Evolutionary conservation across 2,113 vertebrate species (phyloP).

Genomic region (Bubo blakistoni): DNA sequence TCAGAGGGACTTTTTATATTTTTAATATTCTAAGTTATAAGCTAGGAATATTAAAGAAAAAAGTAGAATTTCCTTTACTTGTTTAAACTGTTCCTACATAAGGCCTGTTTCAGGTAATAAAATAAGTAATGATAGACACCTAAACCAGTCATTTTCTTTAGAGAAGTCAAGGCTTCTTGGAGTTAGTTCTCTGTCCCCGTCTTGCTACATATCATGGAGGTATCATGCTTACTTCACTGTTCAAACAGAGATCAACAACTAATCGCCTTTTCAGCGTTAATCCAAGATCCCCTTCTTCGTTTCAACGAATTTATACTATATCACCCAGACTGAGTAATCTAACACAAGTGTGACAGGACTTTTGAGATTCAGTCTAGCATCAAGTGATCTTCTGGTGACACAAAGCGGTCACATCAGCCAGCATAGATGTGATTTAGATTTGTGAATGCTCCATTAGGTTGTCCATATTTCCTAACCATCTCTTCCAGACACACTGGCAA

Average conservation of each 20-base stretch:
- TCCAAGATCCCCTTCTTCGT: background rate
- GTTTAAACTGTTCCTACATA: background rate
- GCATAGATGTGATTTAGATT: background rate
- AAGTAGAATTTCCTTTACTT: background rate
- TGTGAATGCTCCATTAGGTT: background rate
- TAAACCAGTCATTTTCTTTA: background rate
- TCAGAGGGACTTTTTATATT: background rate
- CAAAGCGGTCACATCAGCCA: background rate
- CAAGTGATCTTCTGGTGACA: background rate
- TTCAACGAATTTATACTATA: background rate
- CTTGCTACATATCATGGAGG: background rate
- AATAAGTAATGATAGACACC: background rate
- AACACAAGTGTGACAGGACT: background rate
- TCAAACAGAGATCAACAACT: background rate
- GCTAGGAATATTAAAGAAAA: background rate
- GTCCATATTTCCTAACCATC: background rate
- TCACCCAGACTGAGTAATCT: background rate
- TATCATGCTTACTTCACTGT: background rate
- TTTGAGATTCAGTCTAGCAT: background rate
- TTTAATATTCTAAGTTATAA: background rate
- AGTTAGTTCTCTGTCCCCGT: background rate
- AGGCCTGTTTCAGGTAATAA: background rate
- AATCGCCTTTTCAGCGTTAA: background rate
- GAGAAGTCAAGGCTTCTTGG: background rate
- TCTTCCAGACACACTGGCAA: background rate